Evolutionary conservation across 2,113 vertebrate genomes (phyloP), one percentile per base, ranked within the genome.

Genomic region (Phyllopteryx taeniolatus): DNA sequence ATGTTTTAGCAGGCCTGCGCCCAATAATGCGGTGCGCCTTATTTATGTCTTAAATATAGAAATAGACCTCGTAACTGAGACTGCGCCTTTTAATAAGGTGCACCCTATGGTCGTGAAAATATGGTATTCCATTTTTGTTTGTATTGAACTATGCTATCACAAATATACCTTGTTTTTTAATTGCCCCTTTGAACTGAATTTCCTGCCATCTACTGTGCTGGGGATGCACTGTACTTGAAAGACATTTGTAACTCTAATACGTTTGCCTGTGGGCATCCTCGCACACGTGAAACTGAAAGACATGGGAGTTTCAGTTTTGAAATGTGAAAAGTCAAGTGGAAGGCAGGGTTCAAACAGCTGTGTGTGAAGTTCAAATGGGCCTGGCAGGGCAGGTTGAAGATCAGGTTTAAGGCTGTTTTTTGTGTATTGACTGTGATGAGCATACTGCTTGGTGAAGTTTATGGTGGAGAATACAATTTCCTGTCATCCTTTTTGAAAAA

Each of bases 271-370:
- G 77, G 80, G 76, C 73, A 71, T 85, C 73, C 67, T 76, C 78
- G 46, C 60, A 59, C 62, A 53, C 67, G 69, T 85, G 73, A 77
- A 79, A 83, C 84, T 77, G 84, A 77, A 72, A 77, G 79, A 85
- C 73, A 74, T 79, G 63, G 65, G 47, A 15, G 49, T 72, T 80
- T 74, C 22, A 74, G 49, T 73, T 82, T 73, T 49, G 71, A 81
- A 63, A 80, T 70, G 69, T 72, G 61, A 68, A 78, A 76, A 76
- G 76, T 73, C 17, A 51, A 73, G 77, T 74, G 57, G 61, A 35
- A 59, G 75, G 49, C n/a, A 39, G 59, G 12, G 75, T 56, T 83
- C 78, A 70, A 72, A 71, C 79, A 82, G 84, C 78, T 85, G 81
- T 80, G 68, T 68, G 61, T 62, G 78, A 73, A 80, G 64, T 10